Conservation (phyloP, 2,113 vertebrate genomes). For the Aplodontia rufa region DNA sequence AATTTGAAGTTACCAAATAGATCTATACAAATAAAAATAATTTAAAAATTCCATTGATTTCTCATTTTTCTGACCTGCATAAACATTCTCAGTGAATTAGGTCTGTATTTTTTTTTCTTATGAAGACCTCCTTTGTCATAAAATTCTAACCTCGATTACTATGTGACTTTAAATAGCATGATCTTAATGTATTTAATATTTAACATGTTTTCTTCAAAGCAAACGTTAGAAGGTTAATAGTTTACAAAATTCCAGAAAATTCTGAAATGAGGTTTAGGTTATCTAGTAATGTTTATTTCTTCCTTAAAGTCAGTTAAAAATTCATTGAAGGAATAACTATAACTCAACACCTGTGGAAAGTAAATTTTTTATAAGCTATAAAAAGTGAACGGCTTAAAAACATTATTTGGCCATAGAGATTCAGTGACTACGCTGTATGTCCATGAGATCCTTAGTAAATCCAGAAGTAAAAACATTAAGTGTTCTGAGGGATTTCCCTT, state of each 20-base stretch:
- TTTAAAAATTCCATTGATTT: slow-evolving; percentile 9
- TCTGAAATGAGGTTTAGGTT: background rate
- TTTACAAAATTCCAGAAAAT: background rate
- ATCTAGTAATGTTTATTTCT: background rate
- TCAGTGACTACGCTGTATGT: background rate
- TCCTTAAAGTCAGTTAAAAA: background rate
- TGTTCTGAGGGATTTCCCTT: background rate
- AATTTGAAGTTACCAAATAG: slow-evolving; percentile 53
- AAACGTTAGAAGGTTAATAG: background rate
- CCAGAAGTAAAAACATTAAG: background rate
- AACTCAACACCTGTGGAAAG: background rate
- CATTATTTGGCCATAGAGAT: slow-evolving; percentile 25
- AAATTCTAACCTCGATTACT: background rate
- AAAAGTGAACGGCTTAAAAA: background rate
- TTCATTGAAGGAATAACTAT: background rate
- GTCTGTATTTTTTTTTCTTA: background rate
- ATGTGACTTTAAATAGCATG: background rate
- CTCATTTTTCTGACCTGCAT: slow-evolving; percentile 17
- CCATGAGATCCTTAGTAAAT: background rate
- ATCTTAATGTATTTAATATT: background rate
- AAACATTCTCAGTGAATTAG: slow-evolving; percentile 31
- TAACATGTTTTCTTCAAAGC: slow-evolving; percentile 30
- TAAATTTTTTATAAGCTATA: background rate
- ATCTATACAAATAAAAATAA: slow-evolving; percentile 60
- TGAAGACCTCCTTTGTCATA: background rate